Base-by-base conservation (phyloP, 2,888 invertebrate genomes). In the Ametastegia equiseti region DNA sequence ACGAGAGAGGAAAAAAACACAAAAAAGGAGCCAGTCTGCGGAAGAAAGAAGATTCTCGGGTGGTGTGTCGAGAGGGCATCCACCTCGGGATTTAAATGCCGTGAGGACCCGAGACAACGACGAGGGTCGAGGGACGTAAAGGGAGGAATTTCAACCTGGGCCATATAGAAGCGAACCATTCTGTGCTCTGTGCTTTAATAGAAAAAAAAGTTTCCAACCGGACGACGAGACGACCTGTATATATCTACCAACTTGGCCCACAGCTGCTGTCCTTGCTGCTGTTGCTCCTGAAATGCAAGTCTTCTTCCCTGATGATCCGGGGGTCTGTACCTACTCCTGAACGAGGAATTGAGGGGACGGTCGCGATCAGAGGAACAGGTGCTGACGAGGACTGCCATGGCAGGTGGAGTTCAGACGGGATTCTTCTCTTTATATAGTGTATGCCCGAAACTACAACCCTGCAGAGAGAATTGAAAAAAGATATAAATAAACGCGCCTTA, bases 11-110 rank as follows among this genome's bases (percentile, higher is more conserved):
- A 9, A 9, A 60, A 15, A 11, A 15, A 2, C 11, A 65, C 13
- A 30, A 39, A 33, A 65, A n/a, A 67, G 19, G 23, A 39, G 23
- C 15, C 19, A 11, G 36, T 23, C 67, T 36, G 39, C 39, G 36
- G 67, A 39, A 67, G 67, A 23, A 23, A n/a, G n/a, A n/a, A n/a
- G n/a, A n/a, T n/a, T n/a, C 27, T 27, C 30, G 27, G 27, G 27
- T 9, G 27, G 27, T 9, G 54, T 7, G 19, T 75, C 33, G 30
- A n/a, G 75, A 75, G 75, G 75, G 54, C 75, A 75, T 45, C 75
- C 30, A 75, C 75, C 75, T 54, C 54, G 75, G 47, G 75, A n/a
- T 75, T 75, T 75, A 75, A 75, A 75, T 71, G 54, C 75, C 75
- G n/a, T 33, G 54, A 54, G n/a, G 19, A 54, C 57, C 42, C 57